Percentiles rank a stretch among this genome's conserved stretches.
Conservation (phyloP, 35 echinoderm and acorn worm species). For the Patiria miniata region DNA sequence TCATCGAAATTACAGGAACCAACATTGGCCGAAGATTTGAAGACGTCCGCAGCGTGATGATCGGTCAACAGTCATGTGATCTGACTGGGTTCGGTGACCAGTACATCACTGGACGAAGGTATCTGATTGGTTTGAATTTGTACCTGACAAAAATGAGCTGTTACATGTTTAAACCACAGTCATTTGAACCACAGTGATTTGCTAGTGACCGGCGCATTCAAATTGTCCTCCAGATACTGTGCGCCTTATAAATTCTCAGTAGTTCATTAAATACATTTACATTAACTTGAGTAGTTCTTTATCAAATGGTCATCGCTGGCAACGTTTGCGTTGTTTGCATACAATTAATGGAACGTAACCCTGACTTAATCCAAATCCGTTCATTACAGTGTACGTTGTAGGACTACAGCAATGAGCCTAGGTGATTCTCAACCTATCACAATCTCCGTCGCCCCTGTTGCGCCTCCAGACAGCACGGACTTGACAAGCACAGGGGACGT, state of each 20-base stretch:
- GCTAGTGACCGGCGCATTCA: too few relatives aligned
- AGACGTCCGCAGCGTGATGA: conserved; percentile 39
- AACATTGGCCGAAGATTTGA: conserved; percentile 35
- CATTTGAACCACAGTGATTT: too few relatives aligned
- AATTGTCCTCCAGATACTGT: too few relatives aligned
- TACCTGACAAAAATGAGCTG: not conserved
- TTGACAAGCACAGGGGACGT: not conserved
- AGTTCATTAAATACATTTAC: not conserved
- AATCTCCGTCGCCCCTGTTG: not conserved
- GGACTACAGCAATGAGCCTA: not conserved
- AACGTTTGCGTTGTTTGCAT: not conserved
- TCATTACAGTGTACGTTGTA: not conserved
- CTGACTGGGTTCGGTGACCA: conserved; percentile 22
- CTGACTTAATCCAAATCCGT: not conserved
- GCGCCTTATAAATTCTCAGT: too few relatives aligned
- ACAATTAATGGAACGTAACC: not conserved
- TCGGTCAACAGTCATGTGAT: conserved; percentile 36
- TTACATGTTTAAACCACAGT: not conserved
- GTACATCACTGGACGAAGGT: conserved; percentile 52
- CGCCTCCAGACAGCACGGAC: not conserved
- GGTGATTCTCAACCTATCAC: not conserved
- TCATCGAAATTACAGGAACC: conserved; percentile 49
- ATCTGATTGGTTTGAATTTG: not conserved
- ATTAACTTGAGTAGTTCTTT: not conserved
- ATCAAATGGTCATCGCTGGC: not conserved